These are phyloP conservation scores for Megalopta genalis DNA, from an alignment of 1,140 invertebrate genomes.

Conservation along the genomic window DNA sequence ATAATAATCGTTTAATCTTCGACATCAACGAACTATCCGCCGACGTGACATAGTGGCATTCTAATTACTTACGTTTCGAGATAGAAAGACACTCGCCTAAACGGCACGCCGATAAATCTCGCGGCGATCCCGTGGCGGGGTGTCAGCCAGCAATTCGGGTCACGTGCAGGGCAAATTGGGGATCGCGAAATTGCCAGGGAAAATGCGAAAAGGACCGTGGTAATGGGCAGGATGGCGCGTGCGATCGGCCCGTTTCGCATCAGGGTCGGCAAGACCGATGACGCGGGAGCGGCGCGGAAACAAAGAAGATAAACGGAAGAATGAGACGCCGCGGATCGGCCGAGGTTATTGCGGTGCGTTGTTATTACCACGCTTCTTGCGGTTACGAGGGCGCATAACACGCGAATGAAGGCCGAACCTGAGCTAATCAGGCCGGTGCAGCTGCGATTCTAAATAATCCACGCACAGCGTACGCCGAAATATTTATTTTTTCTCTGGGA, in stretches of 20 bases:
- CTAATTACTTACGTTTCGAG: background rate
- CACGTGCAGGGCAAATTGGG: slow-evolving; percentile 9
- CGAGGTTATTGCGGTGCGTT: slow-evolving; percentile 41
- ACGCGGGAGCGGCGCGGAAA: background rate
- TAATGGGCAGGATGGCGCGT: slow-evolving; percentile 9
- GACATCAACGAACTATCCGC: too few species aligned
- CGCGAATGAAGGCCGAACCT: slow-evolving; percentile 34
- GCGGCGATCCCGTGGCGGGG: background rate
- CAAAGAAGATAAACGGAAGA: background rate
- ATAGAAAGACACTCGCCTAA: background rate
- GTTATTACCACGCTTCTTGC: slow-evolving; percentile 54
- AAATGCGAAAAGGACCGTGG: background rate
- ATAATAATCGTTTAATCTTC: too few species aligned
- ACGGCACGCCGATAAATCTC: background rate
- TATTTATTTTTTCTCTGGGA: too few species aligned
- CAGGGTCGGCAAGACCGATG: background rate
- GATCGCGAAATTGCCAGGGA: slow-evolving; percentile 12
- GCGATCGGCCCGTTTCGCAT: background rate
- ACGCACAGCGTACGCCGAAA: background rate
- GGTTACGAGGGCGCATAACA: slow-evolving; percentile 36
- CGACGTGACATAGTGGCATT: background rate
- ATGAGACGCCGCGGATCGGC: slow-evolving; percentile 20
- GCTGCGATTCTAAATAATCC: background rate
- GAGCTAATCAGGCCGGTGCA: slow-evolving; percentile 13
- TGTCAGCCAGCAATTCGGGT: background rate